phyloP scores from a whole-genome alignment of 2,888 invertebrate species.

The Loripinus fragilis region DNA sequence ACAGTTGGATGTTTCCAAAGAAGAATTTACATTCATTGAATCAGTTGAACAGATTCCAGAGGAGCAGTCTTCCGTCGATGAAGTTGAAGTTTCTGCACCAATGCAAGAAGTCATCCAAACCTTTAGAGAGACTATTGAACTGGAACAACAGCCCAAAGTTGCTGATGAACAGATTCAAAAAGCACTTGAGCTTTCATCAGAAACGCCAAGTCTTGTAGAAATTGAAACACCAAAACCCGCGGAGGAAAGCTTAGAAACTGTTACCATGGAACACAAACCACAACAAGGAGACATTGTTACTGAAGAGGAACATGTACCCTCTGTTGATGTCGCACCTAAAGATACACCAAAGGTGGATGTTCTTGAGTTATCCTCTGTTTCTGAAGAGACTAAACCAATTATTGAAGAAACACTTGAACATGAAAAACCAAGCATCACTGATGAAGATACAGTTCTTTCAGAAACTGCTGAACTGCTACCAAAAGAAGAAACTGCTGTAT shows the following conservation, averaged over 20 bases:
- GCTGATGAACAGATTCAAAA: neutral
- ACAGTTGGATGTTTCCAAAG: neutral
- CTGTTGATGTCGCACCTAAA: neutral
- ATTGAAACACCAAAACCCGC: slow-evolving; percentile 21
- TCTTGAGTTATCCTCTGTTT: neutral
- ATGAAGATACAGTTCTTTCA: neutral
- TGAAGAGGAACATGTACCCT: neutral
- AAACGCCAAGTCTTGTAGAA: slow-evolving; percentile 17
- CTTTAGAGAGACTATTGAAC: slow-evolving; percentile 14
- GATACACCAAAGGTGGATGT: neutral
- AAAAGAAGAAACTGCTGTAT: slow-evolving; percentile 36
- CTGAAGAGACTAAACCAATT: neutral
- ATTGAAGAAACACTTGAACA: neutral
- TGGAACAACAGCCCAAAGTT: slow-evolving; percentile 30
- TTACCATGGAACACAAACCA: neutral
- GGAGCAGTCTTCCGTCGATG: neutral
- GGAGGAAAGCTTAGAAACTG: slow-evolving; percentile 41
- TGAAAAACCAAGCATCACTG: neutral
- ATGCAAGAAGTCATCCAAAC: slow-evolving; percentile 44
- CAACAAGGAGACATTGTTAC: neutral
- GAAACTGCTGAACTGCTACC: slow-evolving; percentile 34
- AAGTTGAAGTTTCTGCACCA: slow-evolving; percentile 53
- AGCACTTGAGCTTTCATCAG: neutral
- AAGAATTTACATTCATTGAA: neutral
- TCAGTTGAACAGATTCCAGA: neutral